Percentiles rank a stretch among this genome's conserved stretches.
Evolutionary conservation across 1,140 invertebrate genomes (phyloP).

Genomic region (Stegodyphus dumicola): DNA sequence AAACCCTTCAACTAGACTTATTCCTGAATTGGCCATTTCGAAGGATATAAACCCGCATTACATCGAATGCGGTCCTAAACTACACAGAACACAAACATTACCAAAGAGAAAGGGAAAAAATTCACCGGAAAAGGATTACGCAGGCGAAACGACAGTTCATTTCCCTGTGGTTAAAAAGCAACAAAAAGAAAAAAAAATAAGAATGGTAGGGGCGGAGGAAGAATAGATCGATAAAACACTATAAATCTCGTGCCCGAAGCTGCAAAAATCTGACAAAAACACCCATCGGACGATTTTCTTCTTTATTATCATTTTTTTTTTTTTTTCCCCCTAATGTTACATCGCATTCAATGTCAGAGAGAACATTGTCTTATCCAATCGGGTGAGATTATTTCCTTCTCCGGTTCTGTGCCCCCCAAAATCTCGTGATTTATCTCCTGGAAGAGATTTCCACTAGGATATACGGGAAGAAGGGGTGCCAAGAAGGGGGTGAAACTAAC

Average conservation of each 20-base stretch:
- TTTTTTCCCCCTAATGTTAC: background rate
- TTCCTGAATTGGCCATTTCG: too few relatives aligned
- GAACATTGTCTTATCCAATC: slow-evolving; percentile 44
- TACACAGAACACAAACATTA: too few relatives aligned
- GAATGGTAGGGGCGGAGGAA: too few relatives aligned
- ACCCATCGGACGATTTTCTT: background rate
- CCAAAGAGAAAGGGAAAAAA: too few relatives aligned
- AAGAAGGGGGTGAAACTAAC: background rate
- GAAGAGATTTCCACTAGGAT: slow-evolving; percentile 19
- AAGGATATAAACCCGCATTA: too few relatives aligned
- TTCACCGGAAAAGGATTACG: too few relatives aligned
- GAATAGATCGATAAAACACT: slow-evolving; percentile 7
- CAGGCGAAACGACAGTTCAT: too few relatives aligned
- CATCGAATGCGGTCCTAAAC: too few relatives aligned
- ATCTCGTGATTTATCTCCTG: slow-evolving; percentile 34
- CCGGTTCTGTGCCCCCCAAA: background rate
- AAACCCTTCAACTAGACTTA: too few relatives aligned
- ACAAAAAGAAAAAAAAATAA: too few relatives aligned
- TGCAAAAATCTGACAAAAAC: slow-evolving; percentile 10
- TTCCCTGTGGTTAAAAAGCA: too few relatives aligned
- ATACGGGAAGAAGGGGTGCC: background rate
- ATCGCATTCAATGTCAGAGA: slow-evolving; percentile 10
- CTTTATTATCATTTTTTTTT: background rate
- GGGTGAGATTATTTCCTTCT: slow-evolving; percentile 27
- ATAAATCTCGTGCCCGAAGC: slow-evolving; percentile 10